Percentiles rank a stretch among this genome's conserved stretches.
Evolutionary conservation across 2,888 invertebrate genomes (phyloP).

Genomic region (Acanthosoma haemorrhoidale): DNA sequence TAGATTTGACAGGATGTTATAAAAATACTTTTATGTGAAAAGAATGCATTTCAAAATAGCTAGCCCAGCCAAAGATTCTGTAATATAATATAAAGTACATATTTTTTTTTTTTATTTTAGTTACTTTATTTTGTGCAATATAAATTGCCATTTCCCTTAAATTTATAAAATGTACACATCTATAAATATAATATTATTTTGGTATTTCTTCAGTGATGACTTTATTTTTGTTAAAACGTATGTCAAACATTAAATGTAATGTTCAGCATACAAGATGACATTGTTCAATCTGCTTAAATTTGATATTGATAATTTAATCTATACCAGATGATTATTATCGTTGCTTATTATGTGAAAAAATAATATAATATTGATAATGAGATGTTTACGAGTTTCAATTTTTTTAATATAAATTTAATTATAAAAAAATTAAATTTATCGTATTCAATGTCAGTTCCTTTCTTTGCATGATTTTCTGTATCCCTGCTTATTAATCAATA

Average conservation of each 20-base stretch:
- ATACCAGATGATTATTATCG: constrained; percentile 29
- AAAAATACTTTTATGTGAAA: neutral
- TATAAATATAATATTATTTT: constrained; percentile 3
- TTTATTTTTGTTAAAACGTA: neutral
- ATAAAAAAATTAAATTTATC: neutral
- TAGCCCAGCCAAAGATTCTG: constrained; percentile 39
- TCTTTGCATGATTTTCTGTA: neutral
- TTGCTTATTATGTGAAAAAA: constrained; percentile 30
- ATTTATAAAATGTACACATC: neutral
- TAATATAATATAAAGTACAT: constrained; percentile 32
- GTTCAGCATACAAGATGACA: constrained; percentile 23
- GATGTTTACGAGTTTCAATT: neutral
- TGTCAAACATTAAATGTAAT: neutral
- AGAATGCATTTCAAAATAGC: constrained; percentile 33
- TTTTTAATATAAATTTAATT: constrained; percentile 3
- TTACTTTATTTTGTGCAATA: constrained; percentile 35
- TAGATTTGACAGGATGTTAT: neutral
- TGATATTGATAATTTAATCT: constrained; percentile 22
- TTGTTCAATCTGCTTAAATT: constrained; percentile 26
- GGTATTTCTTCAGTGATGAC: neutral
- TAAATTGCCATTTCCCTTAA: constrained; percentile 29
- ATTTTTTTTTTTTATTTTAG: constrained; percentile 12
- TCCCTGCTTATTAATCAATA: too few relatives aligned
- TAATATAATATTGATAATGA: constrained; percentile 28
- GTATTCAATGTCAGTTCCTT: neutral